Evolutionary conservation across 2,113 vertebrate genomes (phyloP), one percentile per base, ranked within the genome.

Genomic region (Lathamus discolor): DNA sequence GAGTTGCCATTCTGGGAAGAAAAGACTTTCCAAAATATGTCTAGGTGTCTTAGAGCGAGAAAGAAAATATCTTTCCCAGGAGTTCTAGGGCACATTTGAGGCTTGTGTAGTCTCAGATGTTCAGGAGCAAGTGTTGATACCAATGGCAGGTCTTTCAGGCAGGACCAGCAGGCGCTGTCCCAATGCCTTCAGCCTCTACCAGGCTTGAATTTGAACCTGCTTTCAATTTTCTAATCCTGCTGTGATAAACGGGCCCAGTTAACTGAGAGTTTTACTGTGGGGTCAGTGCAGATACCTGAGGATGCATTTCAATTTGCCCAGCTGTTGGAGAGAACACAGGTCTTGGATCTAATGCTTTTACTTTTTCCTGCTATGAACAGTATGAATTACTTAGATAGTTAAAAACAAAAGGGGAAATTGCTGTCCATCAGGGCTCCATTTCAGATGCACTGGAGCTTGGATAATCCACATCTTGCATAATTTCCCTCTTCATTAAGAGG

Each of bases 51-150:
- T n/a, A 5, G 15, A 84, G 39, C 13, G 52, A 49, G 54, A 69
- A 9, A 14, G 6, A 13, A n/a, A 43, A 14, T 10, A 5, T 10
- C 61, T 35, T 64, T 68, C 27, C 29, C 4, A 4, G 48, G 59
- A 91, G 52, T 24, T 74, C 16, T 16, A 17, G 46, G 35, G 44
- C 22, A 25, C 7, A 24, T 39, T 31, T 70, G 27, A 74, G 29
- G 10, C 33, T 92, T 51, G 12, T 4, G 0, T 43, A 25, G 33
- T 37, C 15, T 64, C 19, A 35, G 33, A 29, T 8, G 61, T 84
- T 5, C 0, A 2, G 72, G 43, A 83, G 3, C 18, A 64, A 41
- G 17, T 23, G 8, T 22, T 76, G 31, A 3, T 64, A 9, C 6
- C 15, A 28, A 7, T 76, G 19, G 23, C 3, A 11, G 13, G 70